These are phyloP conservation scores for Echeneis naucrates DNA, from an alignment of 2,797 vertebrate genomes.

Conservation along the genomic window DNA sequence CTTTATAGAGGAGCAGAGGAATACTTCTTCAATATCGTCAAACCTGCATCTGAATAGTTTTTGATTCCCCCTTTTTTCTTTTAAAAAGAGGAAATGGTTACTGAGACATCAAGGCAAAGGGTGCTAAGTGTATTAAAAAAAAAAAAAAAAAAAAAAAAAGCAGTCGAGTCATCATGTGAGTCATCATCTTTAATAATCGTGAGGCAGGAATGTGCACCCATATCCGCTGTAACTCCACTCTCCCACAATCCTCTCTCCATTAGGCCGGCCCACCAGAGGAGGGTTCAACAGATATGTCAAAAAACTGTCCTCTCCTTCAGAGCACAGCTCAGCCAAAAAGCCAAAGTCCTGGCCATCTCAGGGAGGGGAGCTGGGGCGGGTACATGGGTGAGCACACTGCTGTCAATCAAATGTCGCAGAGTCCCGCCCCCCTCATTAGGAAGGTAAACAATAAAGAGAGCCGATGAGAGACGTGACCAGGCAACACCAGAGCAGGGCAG, in stretches of 20 bases:
- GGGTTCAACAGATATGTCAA: conserved; percentile 18
- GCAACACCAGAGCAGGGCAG: conserved; percentile 86
- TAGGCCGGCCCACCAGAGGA: conserved; percentile 55
- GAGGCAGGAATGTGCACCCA: conserved; percentile 48
- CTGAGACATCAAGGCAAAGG: neutral
- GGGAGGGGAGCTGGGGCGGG: conserved; percentile 73
- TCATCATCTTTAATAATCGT: conserved; percentile 54
- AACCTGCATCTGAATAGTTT: conserved; percentile 30
- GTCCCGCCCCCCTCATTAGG: conserved; percentile 98
- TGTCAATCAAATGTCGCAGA: conserved; percentile 90
- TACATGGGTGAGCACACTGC: conserved; percentile 82
- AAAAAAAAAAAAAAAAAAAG: conserved; percentile 10
- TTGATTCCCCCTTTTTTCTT: neutral
- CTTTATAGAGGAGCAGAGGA: conserved; percentile 30
- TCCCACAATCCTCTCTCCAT: conserved; percentile 67
- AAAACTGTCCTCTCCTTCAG: conserved; percentile 49
- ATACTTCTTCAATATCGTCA: conserved; percentile 48
- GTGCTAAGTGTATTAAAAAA: neutral
- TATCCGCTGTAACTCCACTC: conserved; percentile 47
- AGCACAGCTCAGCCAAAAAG: conserved; percentile 84
- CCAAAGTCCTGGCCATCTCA: conserved; percentile 81
- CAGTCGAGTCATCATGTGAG: conserved; percentile 54
- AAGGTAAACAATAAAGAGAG: conserved; percentile 98
- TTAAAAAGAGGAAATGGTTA: neutral
- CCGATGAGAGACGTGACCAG: conserved; percentile 93